Base-by-base conservation (phyloP, 2,113 vertebrate species). In the Panthera uncia region DNA sequence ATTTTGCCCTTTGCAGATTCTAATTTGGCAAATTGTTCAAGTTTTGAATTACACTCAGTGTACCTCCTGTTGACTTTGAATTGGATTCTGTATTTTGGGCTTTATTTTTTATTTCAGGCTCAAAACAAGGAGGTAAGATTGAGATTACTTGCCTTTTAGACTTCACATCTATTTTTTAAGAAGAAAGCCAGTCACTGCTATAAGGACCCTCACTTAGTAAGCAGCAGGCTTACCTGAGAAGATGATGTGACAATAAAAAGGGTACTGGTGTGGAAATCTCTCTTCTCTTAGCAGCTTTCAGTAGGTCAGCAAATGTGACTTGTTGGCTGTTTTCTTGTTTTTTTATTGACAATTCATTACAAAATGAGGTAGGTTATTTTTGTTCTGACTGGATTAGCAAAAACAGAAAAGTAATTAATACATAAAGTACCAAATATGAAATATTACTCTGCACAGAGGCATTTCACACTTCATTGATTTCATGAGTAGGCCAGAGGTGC, bases 331-430 rank as follows among this genome's bases (percentile, higher is more conserved):
- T 95, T 84, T 79, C 68, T 48, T 18, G 45, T n/a, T 66, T 95
- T 92, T 71, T 92, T 55, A 5, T 50, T 88, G 87, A 66, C 15
- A 0, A n/a, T 0, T 97, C 86, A 57, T 95, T 31, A n/a, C 1
- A 66, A 83, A 66, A 80, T 86, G 1, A 66, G 63, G 65, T 73
- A 73, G 18, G 55, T 87, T 92, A 94, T 79, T 90, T 89, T 73
- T 93, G 71, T 81, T 16, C 52, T 8, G 45, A 52, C 48, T n/a
- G 61, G 84, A 89, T 92, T 95, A 96, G 79, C 91, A 93, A 98
- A 98, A 98, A 90, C 91, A 95, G 92, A 85, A 25, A 97, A 98
- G 66, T 96, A 98, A 98, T 98, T 98, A 98, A 98, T 96, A 94
- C 69, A 16, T 13, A 71, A 97, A 98, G 95, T 63, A 95, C 83